Percentiles rank a stretch among this genome's conserved stretches.
phyloP scores from a whole-genome alignment of 2,797 vertebrate genomes.

The Parauchenoglanis ngamensis region DNA sequence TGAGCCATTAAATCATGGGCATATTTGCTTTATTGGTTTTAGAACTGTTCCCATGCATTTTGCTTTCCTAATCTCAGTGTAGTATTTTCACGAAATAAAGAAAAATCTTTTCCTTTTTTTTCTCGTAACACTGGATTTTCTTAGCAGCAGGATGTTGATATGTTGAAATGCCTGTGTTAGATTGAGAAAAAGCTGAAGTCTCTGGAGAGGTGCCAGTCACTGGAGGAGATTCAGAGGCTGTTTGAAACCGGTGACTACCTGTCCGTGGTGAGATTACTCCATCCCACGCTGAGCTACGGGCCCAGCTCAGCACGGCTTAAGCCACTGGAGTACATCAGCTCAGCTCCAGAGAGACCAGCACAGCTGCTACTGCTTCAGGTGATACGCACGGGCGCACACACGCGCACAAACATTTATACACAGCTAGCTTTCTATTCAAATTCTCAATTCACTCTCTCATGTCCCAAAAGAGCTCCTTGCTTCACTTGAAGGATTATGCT shows the following conservation, averaged over 20 bases:
- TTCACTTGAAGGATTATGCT: constrained; percentile 83
- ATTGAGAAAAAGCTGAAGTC: constrained; percentile 96
- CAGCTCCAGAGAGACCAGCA: constrained; percentile 91
- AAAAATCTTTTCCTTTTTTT: neutral
- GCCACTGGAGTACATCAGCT: constrained; percentile 89
- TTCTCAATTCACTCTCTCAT: neutral
- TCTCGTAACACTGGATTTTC: neutral
- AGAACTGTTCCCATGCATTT: neutral
- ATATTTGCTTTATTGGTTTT: neutral
- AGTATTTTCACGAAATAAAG: neutral
- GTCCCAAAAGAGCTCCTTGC: constrained; percentile 82
- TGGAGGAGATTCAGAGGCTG: constrained; percentile 97
- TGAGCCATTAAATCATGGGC: too few relatives aligned
- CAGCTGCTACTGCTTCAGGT: constrained; percentile 95
- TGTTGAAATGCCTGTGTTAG: constrained; percentile 66
- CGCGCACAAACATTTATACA: neutral
- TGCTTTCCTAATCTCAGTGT: neutral
- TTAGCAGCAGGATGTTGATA: neutral
- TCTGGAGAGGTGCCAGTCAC: constrained; percentile 94
- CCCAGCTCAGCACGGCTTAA: constrained; percentile 76
- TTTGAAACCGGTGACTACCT: constrained; percentile 87
- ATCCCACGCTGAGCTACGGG: constrained; percentile 85
- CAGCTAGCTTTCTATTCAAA: neutral
- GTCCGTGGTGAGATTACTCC: constrained; percentile 88
- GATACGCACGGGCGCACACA: neutral